phyloP scores from a whole-genome alignment of 2,888 invertebrate species.

The Synanthedon andrenaeformis region DNA sequence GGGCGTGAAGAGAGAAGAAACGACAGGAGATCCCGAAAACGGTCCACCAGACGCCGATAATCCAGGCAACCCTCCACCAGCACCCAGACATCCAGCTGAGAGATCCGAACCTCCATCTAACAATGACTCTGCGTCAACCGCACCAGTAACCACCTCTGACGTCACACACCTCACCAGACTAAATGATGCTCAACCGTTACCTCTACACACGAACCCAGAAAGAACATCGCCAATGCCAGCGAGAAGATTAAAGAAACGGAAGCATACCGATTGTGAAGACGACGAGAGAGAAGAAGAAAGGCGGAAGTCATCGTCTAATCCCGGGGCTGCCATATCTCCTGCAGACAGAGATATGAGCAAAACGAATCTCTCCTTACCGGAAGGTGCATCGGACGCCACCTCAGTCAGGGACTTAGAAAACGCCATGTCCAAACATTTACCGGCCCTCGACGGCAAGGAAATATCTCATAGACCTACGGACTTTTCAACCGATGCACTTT shows the following conservation, averaged over 20 bases:
- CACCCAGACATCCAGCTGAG: constrained; percentile 46
- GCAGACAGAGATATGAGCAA: constrained; percentile 56
- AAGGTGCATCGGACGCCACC: constrained; percentile 57
- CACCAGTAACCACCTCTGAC: constrained; percentile 51
- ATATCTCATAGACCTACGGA: constrained; percentile 82
- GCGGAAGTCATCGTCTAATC: constrained; percentile 55
- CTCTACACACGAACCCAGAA: constrained; percentile 50
- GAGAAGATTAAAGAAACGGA: constrained; percentile 70
- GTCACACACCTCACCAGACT: constrained; percentile 59
- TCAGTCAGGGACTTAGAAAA: constrained; percentile 94
- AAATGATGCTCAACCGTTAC: constrained; percentile 50
- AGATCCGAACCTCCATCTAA: constrained; percentile 51
- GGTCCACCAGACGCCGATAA: constrained; percentile 89
- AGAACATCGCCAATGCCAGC: constrained; percentile 72
- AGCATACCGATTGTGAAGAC: constrained; percentile 59
- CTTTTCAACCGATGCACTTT: constrained; percentile 86
- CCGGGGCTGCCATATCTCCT: constrained; percentile 48
- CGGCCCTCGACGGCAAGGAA: constrained; percentile 69
- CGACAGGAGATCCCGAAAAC: constrained; percentile 85
- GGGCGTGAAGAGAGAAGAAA: constrained; percentile 87
- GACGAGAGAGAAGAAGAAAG: constrained; percentile 58
- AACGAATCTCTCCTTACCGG: constrained; percentile 48
- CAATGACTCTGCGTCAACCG: constrained; percentile 49
- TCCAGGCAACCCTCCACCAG: constrained; percentile 47
- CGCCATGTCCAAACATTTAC: constrained; percentile 96